Evolutionary conservation across 2,113 vertebrate species (phyloP).

Genomic region (Ancistrus triradiatus): DNA sequence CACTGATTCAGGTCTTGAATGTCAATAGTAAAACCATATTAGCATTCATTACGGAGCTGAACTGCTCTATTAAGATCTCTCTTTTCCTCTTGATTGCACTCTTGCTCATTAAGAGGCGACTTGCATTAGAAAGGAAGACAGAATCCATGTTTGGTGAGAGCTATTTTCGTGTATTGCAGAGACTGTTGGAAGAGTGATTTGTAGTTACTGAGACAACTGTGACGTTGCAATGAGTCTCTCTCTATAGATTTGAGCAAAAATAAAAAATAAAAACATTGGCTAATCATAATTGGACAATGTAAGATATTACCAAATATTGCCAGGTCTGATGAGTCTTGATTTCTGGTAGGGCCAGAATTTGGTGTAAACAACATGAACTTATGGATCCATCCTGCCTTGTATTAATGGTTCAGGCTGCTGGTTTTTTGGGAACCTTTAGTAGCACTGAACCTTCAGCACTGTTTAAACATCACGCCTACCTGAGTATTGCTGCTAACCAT

Average conservation of each 20-base stretch:
- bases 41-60: background rate
- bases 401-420: no score
- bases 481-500: no score
- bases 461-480: no score
- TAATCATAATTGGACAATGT: background rate
- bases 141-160: constrained; percentile 35
- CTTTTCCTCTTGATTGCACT: background rate
- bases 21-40: background rate
- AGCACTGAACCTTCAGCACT: no score
- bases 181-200: constrained; percentile 70
- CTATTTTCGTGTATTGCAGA: constrained; percentile 68
- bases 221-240: constrained; percentile 46
- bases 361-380: no score
- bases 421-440: no score
- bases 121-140: constrained; percentile 14
- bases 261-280: background rate
- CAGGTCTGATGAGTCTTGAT: no score
- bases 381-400: no score
- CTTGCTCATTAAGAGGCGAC: constrained; percentile 13
- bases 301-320: no score
- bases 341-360: no score
- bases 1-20: no score
- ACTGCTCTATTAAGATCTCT: background rate
- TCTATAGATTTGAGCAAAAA: no score
- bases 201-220: constrained; percentile 60